Conservation (phyloP, 37 sponge, comb jelly and placozoan genomes). For the Geodia barretti region DNA sequence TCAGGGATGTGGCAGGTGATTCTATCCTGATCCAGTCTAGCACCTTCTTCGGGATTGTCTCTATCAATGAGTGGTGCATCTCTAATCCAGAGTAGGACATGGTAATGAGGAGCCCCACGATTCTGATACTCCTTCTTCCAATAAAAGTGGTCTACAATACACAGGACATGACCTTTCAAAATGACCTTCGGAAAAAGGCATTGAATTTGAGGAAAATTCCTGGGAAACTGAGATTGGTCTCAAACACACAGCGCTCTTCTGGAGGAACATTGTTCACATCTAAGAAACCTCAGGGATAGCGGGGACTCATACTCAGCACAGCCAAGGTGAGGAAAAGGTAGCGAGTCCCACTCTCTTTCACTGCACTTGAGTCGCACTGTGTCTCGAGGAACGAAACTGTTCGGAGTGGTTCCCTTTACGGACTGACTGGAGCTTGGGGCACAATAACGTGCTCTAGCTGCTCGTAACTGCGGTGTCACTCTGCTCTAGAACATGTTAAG, state of each 20-base stretch:
- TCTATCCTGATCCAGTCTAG: conserved; percentile 43
- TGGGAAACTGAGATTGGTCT: conserved; percentile 53
- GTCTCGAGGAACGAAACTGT: conserved; percentile 40
- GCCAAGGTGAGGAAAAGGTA: too few species aligned
- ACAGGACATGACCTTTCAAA: conserved; percentile 32
- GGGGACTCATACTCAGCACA: too few species aligned
- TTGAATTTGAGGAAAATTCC: conserved; percentile 37
- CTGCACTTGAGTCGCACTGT: conserved; percentile 46
- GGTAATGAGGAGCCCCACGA: conserved; percentile 60
- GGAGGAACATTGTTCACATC: conserved; percentile 23
- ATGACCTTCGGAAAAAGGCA: conserved; percentile 35
- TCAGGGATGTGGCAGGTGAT: conserved; percentile 66
- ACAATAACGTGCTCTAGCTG: too few species aligned
- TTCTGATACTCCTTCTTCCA: conserved; percentile 37
- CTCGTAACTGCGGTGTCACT: too few species aligned
- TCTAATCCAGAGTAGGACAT: conserved; percentile 43
- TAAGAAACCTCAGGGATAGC: too few species aligned
- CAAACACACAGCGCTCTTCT: conserved; percentile 49
- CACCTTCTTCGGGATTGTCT: not conserved
- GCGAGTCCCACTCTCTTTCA: conserved; percentile 50
- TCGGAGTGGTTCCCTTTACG: too few species aligned
- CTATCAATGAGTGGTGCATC: conserved; percentile 48
- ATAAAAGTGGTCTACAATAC: conserved; percentile 47
- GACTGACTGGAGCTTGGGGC: too few species aligned
- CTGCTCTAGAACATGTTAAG: too few species aligned